phyloP scores from a whole-genome alignment of 2,797 vertebrate species.

The Decapterus maruadsi region DNA sequence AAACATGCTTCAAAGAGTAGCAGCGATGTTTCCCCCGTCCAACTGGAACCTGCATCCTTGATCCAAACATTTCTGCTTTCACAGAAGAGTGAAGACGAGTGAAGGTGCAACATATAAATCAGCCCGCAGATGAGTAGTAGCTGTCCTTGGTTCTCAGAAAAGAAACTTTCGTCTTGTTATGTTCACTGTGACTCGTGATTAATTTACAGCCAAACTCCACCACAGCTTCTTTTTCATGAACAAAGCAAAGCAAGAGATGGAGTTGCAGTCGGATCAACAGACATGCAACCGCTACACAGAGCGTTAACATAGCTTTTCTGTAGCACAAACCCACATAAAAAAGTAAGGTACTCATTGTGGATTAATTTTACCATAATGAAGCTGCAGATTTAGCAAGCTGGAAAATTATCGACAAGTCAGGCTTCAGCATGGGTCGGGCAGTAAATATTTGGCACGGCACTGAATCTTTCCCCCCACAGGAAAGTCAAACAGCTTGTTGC shows the following conservation, averaged over 20 bases:
- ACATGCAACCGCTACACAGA: neutral
- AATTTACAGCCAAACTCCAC: neutral
- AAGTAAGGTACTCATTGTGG: neutral
- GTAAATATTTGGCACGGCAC: slow-evolving; percentile 31
- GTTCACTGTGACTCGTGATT: slow-evolving; percentile 5
- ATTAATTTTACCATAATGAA: slow-evolving; percentile 22
- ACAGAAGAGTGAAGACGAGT: too few species aligned
- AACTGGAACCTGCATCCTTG: too few species aligned
- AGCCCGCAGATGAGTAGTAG: too few species aligned
- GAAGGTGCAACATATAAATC: too few species aligned
- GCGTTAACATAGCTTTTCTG: neutral
- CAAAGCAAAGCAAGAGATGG: neutral
- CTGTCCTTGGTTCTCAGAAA: too few species aligned
- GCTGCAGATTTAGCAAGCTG: slow-evolving; percentile 1
- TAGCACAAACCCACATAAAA: neutral
- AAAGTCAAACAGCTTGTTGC: slow-evolving; percentile 53
- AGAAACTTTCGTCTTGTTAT: neutral
- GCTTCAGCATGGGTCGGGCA: slow-evolving; percentile 29
- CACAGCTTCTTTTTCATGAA: neutral
- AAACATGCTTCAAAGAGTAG: too few species aligned
- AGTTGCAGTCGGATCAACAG: neutral
- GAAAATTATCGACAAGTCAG: slow-evolving; percentile 25
- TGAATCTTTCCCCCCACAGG: slow-evolving; percentile 8
- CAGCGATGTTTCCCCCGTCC: too few species aligned
- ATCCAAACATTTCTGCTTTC: too few species aligned